Evolutionary conservation across 1,140 invertebrate species (phyloP), one percentile per base, ranked within the genome.

Genomic region (Pogonomyrmex barbatus): DNA sequence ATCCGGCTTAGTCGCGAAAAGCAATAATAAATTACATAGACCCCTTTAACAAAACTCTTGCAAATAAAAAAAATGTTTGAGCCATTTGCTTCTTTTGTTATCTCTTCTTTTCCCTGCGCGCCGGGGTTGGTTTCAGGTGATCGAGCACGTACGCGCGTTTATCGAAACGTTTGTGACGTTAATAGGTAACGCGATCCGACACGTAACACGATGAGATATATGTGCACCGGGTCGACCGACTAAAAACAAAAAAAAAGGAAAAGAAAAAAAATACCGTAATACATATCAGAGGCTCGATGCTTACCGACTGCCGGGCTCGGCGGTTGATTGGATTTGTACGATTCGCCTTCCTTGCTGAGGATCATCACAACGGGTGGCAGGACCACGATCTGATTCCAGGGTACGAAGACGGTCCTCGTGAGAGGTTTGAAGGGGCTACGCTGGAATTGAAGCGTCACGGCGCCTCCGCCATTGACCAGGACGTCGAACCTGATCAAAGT

Each of bases 391-490:
- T 98, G 97, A 96, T 99, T 99, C 98, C 98, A 99, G 30, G 98
- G 98, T 81, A 98, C 98, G 94, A 98, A 98, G 65, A 99, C 97
- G 10, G 98, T 98, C 90, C 97, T 96, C 45, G 97, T 97, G 62
- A 98, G 95, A 0, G 98, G 97, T 91, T 97, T 97, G 95, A 99
- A 99, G n/a, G 98, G 98, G 63, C 97, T 98, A 81, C 98, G 96
- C 94, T 98, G 98, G 95, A 99, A 99, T 94, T 99, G 98, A 84
- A 99, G 96, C 24, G 98, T 99, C 17, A 99, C 98, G 8, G 99
- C 98, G n/a, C 99, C 98, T 71, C 99, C 99, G 30, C 99, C 99
- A 95, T 99, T 99, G 45, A 99, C 99, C 90, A 99, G 95, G 58
- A 99, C 97, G 95, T 99, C 99, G 96, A 99, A 99, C 97, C 99